Base-by-base conservation (phyloP, 2,888 invertebrate genomes). In the Macrosoma leucophasiata region DNA sequence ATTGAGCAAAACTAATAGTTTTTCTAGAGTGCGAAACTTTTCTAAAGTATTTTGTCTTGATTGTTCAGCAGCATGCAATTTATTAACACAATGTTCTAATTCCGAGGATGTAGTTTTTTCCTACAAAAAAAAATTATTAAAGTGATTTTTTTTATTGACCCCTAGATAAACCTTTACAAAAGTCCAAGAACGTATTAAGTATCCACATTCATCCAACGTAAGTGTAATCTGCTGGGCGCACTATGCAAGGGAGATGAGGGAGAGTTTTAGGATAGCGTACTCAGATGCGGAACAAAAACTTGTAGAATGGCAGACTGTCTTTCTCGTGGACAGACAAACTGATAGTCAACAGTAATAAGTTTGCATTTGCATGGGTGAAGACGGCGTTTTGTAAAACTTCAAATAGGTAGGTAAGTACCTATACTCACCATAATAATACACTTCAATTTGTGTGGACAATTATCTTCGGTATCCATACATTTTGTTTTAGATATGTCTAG, bases 371-470 rank as follows among this genome's bases (percentile, higher is more conserved):
- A n/a, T n/a, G n/a, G n/a, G n/a, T n/a, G n/a, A n/a, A n/a, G n/a
- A n/a, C n/a, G n/a, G n/a, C n/a, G n/a, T n/a, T n/a, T n/a, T n/a
- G n/a, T n/a, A n/a, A n/a, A n/a, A n/a, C n/a, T n/a, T 5, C 7
- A 17, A 4, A 17, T 29, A 25, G 18, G 1, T 36, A 15, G 39
- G 21, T 18, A 20, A 20, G 19, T 13, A 11, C 2, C 33, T 21
- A 26, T 29, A 25, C 43, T 46, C 59, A 81, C 84, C 54, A 54
- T 54, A 28, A 79, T 62, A 9, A 65, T 47, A 36, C 55, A 55
- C 52, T 74, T 64, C 7, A 84, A 47, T 46, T 66, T 68, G 55
- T 84, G 84, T 11, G 66, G 52, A 45, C 78, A 79, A 29, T 48
- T 60, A 33, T 74, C 65, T 36, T 62, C 62, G 33, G 66, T 55